phyloP scores from a whole-genome alignment of 2,113 vertebrate genomes.

The cattle (Bos taurus) region ARS-UCD2.0 NC_037348.1:34942001-34942500 shows the following conservation, averaged over 20 bases:
- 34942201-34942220: not conserved
- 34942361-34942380: not conserved
- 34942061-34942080: not conserved
- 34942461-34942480: not conserved
- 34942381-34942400: not conserved
- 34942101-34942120: not conserved
- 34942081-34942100: not conserved
- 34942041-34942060: not conserved
- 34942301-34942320: not conserved
- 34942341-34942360: not conserved
- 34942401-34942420: not conserved
- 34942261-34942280: not conserved
- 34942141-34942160: not conserved
- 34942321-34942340: not conserved
- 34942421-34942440: not conserved
- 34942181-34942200: not conserved
- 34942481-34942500: not conserved
- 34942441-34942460: fast-evolving
- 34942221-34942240: not conserved
- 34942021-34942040: not conserved
- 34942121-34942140: not conserved
- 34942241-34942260: not conserved
- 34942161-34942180: not conserved
- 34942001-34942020: not conserved
- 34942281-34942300: not conserved